These are phyloP conservation scores for Nestor notabilis DNA, from an alignment of 2,113 vertebrate genomes.

Conservation along the genomic window DNA sequence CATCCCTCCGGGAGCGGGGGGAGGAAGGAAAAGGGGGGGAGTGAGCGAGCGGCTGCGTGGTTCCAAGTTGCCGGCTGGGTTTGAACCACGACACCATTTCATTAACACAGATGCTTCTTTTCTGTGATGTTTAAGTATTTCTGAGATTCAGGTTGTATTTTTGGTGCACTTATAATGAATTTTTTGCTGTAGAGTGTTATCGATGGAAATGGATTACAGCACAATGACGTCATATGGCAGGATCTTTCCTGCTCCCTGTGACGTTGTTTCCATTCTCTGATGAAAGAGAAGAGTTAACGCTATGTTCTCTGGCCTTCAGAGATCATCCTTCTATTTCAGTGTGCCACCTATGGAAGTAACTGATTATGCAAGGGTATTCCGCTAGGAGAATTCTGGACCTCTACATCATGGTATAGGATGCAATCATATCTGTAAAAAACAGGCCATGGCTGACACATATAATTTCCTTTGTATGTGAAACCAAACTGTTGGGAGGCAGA, in stretches of 20 bases:
- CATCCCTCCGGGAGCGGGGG: no score
- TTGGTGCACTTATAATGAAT: neutral
- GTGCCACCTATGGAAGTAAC: neutral
- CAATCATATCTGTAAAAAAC: neutral
- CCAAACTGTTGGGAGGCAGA: neutral
- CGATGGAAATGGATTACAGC: neutral
- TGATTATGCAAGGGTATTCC: neutral
- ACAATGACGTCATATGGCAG: neutral
- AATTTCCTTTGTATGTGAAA: constrained; percentile 1
- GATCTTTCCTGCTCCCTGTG: neutral
- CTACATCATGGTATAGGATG: neutral
- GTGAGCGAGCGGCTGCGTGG: no score
- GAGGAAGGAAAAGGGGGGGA: no score
- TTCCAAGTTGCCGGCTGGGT: no score
- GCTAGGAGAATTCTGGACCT: neutral
- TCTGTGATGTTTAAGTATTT: neutral
- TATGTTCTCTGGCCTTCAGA: neutral
- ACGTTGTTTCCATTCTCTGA: neutral
- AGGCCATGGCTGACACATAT: neutral
- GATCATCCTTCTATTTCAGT: neutral
- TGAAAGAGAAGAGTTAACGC: neutral
- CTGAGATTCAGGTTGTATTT: neutral
- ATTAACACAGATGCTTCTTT: neutral
- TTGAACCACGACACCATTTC: no score
- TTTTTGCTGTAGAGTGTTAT: neutral